Base-by-base conservation (phyloP, 2,888 invertebrate species). In the Drosophila rellima region DNA sequence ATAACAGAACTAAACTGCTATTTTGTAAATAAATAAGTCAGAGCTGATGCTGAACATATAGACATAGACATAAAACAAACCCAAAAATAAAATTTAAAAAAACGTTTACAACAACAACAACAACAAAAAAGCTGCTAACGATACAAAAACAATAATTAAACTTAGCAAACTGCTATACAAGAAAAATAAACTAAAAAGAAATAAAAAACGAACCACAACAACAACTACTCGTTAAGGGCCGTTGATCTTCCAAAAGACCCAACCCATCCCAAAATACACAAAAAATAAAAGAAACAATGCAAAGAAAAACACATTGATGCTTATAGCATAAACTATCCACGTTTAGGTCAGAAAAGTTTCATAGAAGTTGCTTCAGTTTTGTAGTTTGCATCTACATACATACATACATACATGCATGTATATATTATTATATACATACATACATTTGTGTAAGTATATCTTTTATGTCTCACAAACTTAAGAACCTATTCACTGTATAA, bases 61-160 rank as follows among this genome's bases (percentile, higher is more conserved):
- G 81, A 70, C 67, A 80, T 86, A 86, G 74, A 86, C 67, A 69
- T 54, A 64, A 61, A 60, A 66, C 60, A 62, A 72, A 66, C 33
- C 20, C 42, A 40, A 60, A 62, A 52, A 40, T 56, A 62, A 52
- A 67, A 69, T 62, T 60, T 60, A 65, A 68, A 55, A 60, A 76
- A 74, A 85, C 54, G 50, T 64, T 62, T 73, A 76, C 66, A 75
- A 83, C 50, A 67, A 56, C 26, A 31, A 55, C 18, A 56, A 45
- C 35, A 55, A 54, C 18, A 18, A 55, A 42, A 55, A 44, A 88
- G 88, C 85, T 85, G 85, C 85, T 85, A 85, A 85, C 79, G 88
- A 85, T 88, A 85, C 85, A 85, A 88, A 88, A 83, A 85, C 88
- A 88, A 85, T 83, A 85, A 85, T 85, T 88, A 85, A 81, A 85